Evolutionary conservation across 2,113 vertebrate species (phyloP).

Genomic region (Notarius quadriscutis): DNA sequence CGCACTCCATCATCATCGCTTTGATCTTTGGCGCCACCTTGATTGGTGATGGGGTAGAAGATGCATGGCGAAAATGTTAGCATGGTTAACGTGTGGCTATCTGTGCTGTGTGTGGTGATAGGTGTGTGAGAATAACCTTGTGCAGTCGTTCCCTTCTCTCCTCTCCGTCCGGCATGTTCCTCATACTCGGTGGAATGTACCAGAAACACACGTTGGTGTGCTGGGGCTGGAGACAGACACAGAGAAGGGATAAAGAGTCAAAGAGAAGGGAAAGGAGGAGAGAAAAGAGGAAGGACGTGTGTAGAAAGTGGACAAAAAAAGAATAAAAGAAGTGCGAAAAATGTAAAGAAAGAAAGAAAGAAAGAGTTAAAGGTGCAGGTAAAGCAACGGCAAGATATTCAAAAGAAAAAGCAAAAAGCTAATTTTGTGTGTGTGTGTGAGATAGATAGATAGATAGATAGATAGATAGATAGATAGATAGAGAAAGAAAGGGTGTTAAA

Average conservation of each 20-base stretch:
- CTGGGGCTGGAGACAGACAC: slow-evolving; percentile 80
- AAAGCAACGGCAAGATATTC: no score
- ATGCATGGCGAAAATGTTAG: background rate
- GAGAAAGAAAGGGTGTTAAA: background rate
- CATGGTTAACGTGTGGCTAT: background rate
- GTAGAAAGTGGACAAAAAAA: no score
- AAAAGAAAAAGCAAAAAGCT: background rate
- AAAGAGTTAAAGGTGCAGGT: background rate
- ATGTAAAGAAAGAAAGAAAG: background rate
- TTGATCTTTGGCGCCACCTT: slow-evolving; percentile 98
- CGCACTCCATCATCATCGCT: slow-evolving; percentile 97
- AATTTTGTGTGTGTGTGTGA: background rate
- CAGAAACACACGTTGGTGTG: slow-evolving; percentile 99
- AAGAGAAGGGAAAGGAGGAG: no score
- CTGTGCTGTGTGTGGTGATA: background rate
- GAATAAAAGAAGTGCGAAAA: background rate
- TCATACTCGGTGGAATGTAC: slow-evolving; percentile 93
- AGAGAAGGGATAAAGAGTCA: background rate
- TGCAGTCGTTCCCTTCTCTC: slow-evolving; percentile 87
- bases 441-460: background rate
- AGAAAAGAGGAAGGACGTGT: no score
- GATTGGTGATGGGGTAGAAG: slow-evolving; percentile 43
- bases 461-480: background rate
- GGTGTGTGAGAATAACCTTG: slow-evolving; percentile 71
- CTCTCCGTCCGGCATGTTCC: slow-evolving; percentile 81